These are phyloP conservation scores for Propithecus coquereli DNA, from an alignment of 2,113 vertebrate genomes.

Conservation along the genomic window DNA sequence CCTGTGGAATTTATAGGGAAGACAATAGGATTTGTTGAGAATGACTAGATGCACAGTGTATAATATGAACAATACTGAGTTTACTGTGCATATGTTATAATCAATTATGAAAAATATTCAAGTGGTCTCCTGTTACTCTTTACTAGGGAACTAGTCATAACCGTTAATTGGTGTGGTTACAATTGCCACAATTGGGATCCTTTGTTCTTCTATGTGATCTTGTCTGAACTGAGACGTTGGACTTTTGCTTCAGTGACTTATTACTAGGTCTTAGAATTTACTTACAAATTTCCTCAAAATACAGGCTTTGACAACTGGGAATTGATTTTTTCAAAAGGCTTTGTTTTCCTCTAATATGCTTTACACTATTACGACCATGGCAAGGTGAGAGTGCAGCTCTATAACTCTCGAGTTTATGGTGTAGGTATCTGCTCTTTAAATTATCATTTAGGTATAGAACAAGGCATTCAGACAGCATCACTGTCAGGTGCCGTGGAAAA, in stretches of 20 bases:
- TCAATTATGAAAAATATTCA: background rate
- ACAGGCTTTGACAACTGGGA: background rate
- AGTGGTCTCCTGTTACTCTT: background rate
- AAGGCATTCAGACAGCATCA: background rate
- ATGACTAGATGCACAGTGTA: background rate
- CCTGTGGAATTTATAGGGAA: background rate
- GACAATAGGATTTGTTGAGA: background rate
- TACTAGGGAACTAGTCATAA: background rate
- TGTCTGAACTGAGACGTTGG: background rate
- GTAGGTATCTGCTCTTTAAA: background rate
- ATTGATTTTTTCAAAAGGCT: background rate
- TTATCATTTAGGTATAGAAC: background rate
- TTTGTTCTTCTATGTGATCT: background rate
- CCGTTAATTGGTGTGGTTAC: background rate
- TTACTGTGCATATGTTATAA: background rate
- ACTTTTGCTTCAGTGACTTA: background rate
- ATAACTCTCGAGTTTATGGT: background rate
- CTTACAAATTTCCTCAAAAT: slow-evolving; percentile 24
- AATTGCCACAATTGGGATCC: background rate
- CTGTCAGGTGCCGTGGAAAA: background rate
- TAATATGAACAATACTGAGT: background rate
- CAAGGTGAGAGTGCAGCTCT: background rate
- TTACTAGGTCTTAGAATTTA: background rate
- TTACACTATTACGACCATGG: background rate
- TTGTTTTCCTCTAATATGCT: background rate